Evolutionary conservation across 2,888 invertebrate genomes (phyloP).

Genomic region (Drosophila anomelani): DNA sequence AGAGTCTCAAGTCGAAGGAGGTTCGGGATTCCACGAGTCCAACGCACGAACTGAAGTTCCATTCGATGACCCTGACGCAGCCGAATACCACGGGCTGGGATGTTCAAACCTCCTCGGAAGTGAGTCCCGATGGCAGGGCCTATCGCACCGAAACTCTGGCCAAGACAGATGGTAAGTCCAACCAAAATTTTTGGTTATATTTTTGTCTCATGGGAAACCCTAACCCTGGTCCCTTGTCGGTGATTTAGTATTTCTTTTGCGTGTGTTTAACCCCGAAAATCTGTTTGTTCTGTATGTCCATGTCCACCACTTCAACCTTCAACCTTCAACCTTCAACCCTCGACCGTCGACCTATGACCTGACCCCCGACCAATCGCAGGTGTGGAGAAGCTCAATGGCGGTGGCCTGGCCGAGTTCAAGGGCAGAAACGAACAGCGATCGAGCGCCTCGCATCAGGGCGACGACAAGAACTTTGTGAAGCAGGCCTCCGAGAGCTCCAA

Average conservation of each 20-base stretch:
- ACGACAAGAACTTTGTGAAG: slow-evolving; percentile 86
- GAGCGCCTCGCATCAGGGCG: slow-evolving; percentile 86
- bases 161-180: slow-evolving; percentile 86
- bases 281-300: slow-evolving; percentile 48
- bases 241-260: slow-evolving; percentile 14
- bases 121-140: slow-evolving; percentile 88
- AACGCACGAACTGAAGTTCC: slow-evolving; percentile 85
- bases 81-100: slow-evolving; percentile 88
- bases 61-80: slow-evolving; percentile 78
- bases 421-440: slow-evolving; percentile 88
- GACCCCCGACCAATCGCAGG: slow-evolving; percentile 83
- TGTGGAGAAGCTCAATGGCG: slow-evolving; percentile 87
- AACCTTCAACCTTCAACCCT: background rate
- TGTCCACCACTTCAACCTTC: slow-evolving; percentile 74
- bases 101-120: slow-evolving; percentile 87
- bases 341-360: slow-evolving; percentile 56
- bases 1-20: slow-evolving; percentile 91
- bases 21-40: slow-evolving; percentile 92
- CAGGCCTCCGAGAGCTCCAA: slow-evolving; percentile 85
- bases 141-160: slow-evolving; percentile 87
- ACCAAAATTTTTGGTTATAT: background rate
- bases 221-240: slow-evolving; percentile 48
- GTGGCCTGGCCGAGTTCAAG: slow-evolving; percentile 88
- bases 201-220: slow-evolving; percentile 1
- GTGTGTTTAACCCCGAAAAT: slow-evolving; percentile 39